Evolutionary conservation across 2,888 invertebrate genomes (phyloP), one percentile per base, ranked within the genome.

Genomic region (Pristionchus arcanus): DNA sequence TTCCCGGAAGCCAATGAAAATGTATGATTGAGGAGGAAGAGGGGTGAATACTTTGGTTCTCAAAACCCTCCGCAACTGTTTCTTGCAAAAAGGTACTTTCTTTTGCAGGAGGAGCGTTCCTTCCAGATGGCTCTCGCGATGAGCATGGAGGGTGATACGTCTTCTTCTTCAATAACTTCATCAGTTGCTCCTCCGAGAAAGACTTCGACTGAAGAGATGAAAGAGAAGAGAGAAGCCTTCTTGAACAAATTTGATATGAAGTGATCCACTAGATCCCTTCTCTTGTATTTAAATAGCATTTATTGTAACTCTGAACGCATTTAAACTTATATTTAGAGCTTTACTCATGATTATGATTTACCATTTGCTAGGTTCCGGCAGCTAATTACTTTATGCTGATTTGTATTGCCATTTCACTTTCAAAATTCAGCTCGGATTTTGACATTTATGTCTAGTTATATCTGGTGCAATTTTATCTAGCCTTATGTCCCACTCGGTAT

Each of bases 121-220:
- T 66, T 66, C 42, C 86, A 86, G 66, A 66, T 86, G 86, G 86
- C 86, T 0, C 86, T 86, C 42, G 42, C 37, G 42, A 86, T 86
- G 86, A 86, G 86, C 37, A 86, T 86, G 63, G 37, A 77, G 3
- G 42, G 0, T 49, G 42, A 13, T 1, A 49, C 42, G 42, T 9
- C 42, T 49, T 21, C 19, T n/a, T 31, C 42, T 2, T 25, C 49
- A 49, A 13, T 21, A 16, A 21, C 77, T 15, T 31, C 74, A 19
- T 31, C 74, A 19, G 31, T 31, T 25, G 81, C 53, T 25, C 13
- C 81, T 83, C n/a, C 84, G n/a, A 25, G 9, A 19, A 31, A 16
- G 53, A 55, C 55, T 19, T 55, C 55, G 7, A 55, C 55, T 5
- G 84, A 84, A n/a, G 55, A 84, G 31, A 15, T 11, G 21, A 42